A percentile compares a stretch with the other conserved stretches of the same genome.
Evolutionary conservation across 2,113 vertebrate genomes (phyloP).

Genomic region (Butorides virescens): DNA sequence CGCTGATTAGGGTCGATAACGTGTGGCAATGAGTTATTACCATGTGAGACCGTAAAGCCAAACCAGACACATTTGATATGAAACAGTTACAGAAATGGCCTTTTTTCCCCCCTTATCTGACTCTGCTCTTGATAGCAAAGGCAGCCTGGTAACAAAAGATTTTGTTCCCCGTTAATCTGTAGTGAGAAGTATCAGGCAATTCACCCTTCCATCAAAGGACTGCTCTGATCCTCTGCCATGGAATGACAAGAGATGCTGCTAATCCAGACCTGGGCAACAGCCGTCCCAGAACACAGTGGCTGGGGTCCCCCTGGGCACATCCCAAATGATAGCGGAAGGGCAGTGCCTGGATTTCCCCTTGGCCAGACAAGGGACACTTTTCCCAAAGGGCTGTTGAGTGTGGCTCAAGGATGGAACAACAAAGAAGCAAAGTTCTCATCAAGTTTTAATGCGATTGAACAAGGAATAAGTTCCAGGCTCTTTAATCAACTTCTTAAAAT

Average conservation of each 20-base stretch:
- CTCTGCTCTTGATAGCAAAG: not conserved
- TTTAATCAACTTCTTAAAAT: not conserved
- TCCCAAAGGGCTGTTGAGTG: fast-evolving
- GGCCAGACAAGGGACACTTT: not conserved
- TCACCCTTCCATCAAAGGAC: not conserved
- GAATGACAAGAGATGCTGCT: not conserved
- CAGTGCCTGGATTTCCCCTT: not conserved
- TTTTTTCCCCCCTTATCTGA: not conserved
- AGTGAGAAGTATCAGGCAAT: not conserved
- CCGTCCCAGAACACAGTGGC: not conserved
- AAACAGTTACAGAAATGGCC: not conserved
- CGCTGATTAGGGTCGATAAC: not conserved
- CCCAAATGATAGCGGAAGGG: not conserved
- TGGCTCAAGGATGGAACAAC: not conserved
- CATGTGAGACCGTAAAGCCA: not conserved
- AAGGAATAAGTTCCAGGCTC: not conserved
- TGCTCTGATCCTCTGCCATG: not conserved
- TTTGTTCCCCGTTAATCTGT: not conserved
- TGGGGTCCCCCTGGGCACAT: not conserved
- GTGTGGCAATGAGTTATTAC: not conserved
- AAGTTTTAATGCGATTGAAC: not conserved
- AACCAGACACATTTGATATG: not conserved
- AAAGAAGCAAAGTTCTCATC: not conserved
- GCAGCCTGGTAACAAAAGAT: not conserved
- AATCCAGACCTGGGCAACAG: not conserved